Evolutionary conservation across 2,113 vertebrate genomes (phyloP).

Genomic region (Perccottus glenii): DNA sequence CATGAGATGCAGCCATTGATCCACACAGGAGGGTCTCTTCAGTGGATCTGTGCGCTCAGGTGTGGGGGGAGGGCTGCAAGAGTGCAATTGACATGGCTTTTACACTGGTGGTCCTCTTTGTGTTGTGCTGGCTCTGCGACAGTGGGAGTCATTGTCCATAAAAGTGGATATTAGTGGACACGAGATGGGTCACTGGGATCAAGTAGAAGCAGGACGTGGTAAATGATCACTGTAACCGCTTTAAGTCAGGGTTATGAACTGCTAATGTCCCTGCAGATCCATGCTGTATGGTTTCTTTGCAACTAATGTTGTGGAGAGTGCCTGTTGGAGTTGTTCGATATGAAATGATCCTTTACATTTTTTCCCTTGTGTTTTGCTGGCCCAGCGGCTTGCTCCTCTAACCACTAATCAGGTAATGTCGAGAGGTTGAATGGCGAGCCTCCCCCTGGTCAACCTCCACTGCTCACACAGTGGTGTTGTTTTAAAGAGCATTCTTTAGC

Average conservation of each 20-base stretch:
- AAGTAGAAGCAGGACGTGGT: constrained; percentile 40
- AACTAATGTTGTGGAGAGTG: constrained; percentile 21
- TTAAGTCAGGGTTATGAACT: constrained; percentile 42
- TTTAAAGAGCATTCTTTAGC: constrained; percentile 91
- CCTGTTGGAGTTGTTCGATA: constrained; percentile 37
- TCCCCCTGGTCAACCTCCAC: constrained; percentile 74
- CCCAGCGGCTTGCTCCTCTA: constrained; percentile 54
- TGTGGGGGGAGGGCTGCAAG: constrained; percentile 72
- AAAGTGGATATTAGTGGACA: constrained; percentile 51
- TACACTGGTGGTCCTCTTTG: constrained; percentile 63
- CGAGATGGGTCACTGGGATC: constrained; percentile 55
- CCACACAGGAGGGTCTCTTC: constrained; percentile 70
- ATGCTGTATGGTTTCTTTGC: constrained; percentile 1
- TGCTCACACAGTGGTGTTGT: constrained; percentile 83
- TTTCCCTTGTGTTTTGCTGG: constrained; percentile 26
- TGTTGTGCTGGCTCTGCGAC: constrained; percentile 45
- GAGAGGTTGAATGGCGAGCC: constrained; percentile 78
- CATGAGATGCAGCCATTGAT: constrained; percentile 69
- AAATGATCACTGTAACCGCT: constrained; percentile 47
- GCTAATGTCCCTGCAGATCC: constrained; percentile 45
- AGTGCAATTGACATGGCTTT: constrained; percentile 32
- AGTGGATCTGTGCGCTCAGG: constrained; percentile 76
- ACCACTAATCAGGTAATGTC: constrained; percentile 82
- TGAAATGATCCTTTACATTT: constrained; percentile 64
- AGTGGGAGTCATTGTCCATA: constrained; percentile 53